A percentile compares a stretch with the other conserved stretches of the same genome.
Evolutionary conservation across 2,797 vertebrate species (phyloP).

Genomic region (Lepidocolaptes lacrymiger): DNA sequence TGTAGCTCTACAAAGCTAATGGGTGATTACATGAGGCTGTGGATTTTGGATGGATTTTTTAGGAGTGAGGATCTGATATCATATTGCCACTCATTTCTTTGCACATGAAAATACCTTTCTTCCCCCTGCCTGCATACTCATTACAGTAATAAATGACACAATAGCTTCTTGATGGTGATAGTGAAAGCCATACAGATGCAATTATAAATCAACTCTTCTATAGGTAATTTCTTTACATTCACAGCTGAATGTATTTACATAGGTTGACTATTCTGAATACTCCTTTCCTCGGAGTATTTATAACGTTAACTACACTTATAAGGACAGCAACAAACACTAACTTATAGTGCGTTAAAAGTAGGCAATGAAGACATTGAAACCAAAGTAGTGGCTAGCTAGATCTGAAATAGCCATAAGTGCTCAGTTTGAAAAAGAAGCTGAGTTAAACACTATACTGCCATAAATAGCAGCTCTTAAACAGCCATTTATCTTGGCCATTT

Average conservation of each 20-base stretch:
- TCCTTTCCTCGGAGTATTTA: neutral
- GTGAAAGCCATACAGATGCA: neutral
- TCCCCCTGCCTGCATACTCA: accelerated
- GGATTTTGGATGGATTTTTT: neutral
- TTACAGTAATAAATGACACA: neutral
- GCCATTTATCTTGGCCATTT: neutral
- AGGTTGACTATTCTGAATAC: neutral
- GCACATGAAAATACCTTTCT: neutral
- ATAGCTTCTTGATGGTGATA: neutral
- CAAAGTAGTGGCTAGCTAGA: neutral
- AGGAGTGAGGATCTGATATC: neutral
- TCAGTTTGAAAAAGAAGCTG: neutral
- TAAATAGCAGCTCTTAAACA: neutral
- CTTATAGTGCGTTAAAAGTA: neutral
- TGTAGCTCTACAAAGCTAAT: neutral
- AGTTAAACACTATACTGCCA: neutral
- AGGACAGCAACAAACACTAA: neutral
- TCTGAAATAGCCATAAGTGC: neutral
- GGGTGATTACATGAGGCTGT: neutral
- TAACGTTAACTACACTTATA: neutral
- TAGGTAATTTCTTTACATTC: neutral
- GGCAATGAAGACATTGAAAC: neutral
- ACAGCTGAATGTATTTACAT: neutral
- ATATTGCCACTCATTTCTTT: neutral
- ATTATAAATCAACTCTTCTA: neutral